Base-by-base conservation (phyloP, 2,797 vertebrate species). In the Calcarius lapponicus region DNA sequence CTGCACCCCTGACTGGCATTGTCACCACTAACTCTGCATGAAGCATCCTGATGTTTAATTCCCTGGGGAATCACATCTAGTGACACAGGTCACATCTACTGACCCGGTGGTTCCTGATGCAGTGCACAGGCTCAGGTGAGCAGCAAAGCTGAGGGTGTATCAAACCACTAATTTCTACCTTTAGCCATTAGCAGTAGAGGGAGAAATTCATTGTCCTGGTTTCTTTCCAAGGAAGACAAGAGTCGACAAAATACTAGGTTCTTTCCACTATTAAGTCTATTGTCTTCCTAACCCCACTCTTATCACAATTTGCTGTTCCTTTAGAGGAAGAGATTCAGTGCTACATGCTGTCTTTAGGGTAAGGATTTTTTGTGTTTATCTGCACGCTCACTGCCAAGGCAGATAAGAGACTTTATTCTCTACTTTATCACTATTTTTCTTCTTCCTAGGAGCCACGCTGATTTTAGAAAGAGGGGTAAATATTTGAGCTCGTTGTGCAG, bases 351-450 rank as follows among this genome's bases (percentile, higher is more conserved):
- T 90, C 78, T 93, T 87, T 62, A 28, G 74, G 57, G 66, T 87
- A 75, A 60, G 57, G 80, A 64, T 78, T 80, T 95, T 95, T 74
- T 65, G 78, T 87, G 83, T 93, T 96, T 92, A 89, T 94, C 86
- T 87, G 80, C 60, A 85, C 2, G 0, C 65, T 95, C 45, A 38
- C 69, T 92, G 86, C 88, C n/a, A 48, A 71, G 61, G 12, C 71
- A 95, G 94, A 91, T 94, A 94, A 90, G 74, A 57, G 93, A 85
- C 58, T 90, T 88, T 86, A 87, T 93, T 94, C 78, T 89, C 61
- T 71, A 31, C 14, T 48, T 90, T 92, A 95, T 93, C 88, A 45
- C 51, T 69, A 21, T 85, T 95, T 93, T 92, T 74, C 66, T 90
- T 65, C 62, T 93, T 89, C 69, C 54, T 85, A 76, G 84, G 53